Evolutionary conservation across 2,797 vertebrate genomes (phyloP).

Genomic region (Prunella strophiata): DNA sequence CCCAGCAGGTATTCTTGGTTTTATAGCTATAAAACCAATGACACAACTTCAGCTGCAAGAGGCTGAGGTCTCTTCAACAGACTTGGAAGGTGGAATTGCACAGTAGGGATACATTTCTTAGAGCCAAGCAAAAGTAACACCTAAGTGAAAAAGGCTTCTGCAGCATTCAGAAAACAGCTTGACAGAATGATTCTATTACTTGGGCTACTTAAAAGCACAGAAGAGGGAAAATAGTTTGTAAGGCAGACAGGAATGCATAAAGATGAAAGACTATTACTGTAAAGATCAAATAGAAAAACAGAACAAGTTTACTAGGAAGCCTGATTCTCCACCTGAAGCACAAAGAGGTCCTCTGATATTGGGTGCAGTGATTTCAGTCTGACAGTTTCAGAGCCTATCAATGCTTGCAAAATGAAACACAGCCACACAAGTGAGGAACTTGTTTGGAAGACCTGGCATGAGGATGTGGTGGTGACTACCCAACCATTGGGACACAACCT

Average conservation of each 20-base stretch:
- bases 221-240: background rate
- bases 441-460: background rate
- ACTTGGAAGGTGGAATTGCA: background rate
- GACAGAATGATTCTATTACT: background rate
- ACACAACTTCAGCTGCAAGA: background rate
- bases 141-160: background rate
- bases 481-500: background rate
- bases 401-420: background rate
- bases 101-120: background rate
- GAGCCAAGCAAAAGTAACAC: rapidly evolving
- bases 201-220: background rate
- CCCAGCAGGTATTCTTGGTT: background rate
- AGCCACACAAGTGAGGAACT: background rate
- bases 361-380: background rate
- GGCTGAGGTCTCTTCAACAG: background rate
- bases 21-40: background rate
- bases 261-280: background rate
- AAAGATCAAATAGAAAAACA: background rate
- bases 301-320: background rate
- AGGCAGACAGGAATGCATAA: rapidly evolving
- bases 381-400: background rate
- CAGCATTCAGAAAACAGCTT: background rate
- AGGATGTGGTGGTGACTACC: background rate
- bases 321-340: background rate
- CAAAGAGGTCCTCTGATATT: rapidly evolving